phyloP scores from a whole-genome alignment of 1,140 invertebrate species.

The Chironomus tepperi region DNA sequence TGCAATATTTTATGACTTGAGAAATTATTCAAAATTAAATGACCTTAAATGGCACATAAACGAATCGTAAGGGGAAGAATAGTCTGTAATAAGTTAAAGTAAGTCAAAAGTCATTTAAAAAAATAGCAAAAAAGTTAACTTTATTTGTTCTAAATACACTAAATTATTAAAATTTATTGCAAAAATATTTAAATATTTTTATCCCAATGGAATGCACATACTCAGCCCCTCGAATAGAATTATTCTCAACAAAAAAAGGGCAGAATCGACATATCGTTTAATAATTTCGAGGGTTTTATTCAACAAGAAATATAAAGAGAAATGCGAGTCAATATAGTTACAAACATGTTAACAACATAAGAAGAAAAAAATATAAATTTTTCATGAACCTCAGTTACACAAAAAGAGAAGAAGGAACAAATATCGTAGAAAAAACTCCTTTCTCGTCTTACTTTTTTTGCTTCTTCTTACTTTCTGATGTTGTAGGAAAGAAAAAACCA shows the following conservation, averaged over 20 bases:
- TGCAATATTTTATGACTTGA: neutral
- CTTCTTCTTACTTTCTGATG: too few species aligned
- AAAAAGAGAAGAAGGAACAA: neutral
- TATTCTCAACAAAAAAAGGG: slow-evolving; percentile 2
- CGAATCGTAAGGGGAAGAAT: neutral
- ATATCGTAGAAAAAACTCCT: neutral
- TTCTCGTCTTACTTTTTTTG: too few species aligned
- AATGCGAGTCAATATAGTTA: neutral
- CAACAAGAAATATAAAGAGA: neutral
- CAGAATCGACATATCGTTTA: neutral
- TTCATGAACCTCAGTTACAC: neutral
- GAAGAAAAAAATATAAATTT: neutral
- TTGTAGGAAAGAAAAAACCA: neutral
- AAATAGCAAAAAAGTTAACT: neutral
- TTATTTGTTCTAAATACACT: neutral
- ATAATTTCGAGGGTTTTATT: neutral
- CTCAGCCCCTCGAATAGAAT: neutral
- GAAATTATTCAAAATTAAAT: neutral
- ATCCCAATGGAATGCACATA: neutral
- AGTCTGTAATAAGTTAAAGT: neutral
- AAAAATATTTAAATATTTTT: slow-evolving; percentile 21
- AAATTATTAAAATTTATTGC: slow-evolving; percentile 23
- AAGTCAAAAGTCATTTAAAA: neutral
- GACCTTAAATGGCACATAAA: neutral
- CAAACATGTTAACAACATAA: slow-evolving; percentile 17